Evolutionary conservation across 1,140 invertebrate genomes (phyloP).

Genomic region (Palaemon carinicauda): DNA sequence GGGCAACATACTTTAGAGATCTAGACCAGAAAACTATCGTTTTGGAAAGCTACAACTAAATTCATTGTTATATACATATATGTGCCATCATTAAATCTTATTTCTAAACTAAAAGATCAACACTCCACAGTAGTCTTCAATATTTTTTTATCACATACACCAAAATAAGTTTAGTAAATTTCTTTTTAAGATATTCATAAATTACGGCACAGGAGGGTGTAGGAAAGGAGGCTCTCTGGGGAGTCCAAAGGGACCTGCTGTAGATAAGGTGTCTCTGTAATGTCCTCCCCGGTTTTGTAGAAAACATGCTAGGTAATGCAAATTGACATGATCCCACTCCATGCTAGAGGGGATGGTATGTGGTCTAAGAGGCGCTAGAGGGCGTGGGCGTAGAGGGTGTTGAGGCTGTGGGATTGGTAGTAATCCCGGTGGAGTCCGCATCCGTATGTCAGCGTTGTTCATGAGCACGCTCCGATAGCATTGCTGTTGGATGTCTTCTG

Average conservation of each 20-base stretch:
- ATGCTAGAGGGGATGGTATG: not conserved
- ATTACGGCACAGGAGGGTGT: slow-evolving; percentile 28
- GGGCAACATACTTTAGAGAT: too few species aligned
- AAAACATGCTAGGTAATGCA: slow-evolving; percentile 32
- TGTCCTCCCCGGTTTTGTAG: not conserved
- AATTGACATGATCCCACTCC: slow-evolving; percentile 31
- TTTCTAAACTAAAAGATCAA: too few species aligned
- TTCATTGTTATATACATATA: too few species aligned
- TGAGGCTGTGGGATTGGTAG: slow-evolving; percentile 35
- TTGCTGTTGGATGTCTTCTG: not conserved
- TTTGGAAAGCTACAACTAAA: too few species aligned
- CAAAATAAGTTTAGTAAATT: too few species aligned
- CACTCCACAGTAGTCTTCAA: too few species aligned
- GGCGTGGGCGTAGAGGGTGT: not conserved
- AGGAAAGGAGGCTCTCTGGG: slow-evolving; percentile 21
- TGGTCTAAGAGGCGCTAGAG: slow-evolving; percentile 3
- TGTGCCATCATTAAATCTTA: too few species aligned
- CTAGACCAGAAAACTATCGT: too few species aligned
- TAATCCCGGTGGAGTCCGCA: slow-evolving; percentile 9
- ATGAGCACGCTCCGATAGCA: slow-evolving; percentile 1
- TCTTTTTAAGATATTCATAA: not conserved
- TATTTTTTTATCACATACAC: too few species aligned
- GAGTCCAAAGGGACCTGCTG: not conserved
- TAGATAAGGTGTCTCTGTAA: not conserved
- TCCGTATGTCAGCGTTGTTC: not conserved